Evolutionary conservation across 2,113 vertebrate genomes (phyloP).

Genomic region (Brienomyrus longianalis): DNA sequence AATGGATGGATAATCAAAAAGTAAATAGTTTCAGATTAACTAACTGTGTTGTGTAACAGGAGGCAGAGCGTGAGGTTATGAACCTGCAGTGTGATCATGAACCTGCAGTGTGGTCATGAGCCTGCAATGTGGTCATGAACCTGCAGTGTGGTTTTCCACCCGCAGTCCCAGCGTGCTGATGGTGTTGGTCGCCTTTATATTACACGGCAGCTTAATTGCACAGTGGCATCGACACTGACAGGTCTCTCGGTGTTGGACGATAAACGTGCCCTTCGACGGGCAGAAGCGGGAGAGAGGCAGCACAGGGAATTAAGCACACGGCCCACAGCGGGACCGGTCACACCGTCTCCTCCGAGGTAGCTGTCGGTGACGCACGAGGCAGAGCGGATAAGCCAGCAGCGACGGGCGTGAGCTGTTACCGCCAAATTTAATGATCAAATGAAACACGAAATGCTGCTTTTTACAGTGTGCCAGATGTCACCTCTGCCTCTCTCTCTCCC

Average conservation of each 20-base stretch:
- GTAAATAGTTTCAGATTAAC: background rate
- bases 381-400: background rate
- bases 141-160: background rate
- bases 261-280: background rate
- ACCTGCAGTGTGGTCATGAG: background rate
- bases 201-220: background rate
- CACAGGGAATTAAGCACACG: background rate
- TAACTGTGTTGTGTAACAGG: background rate
- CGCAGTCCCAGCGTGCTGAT: no score
- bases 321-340: background rate
- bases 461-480: slow-evolving; percentile 10
- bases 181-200: background rate
- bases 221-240: background rate
- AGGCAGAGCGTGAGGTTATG: background rate
- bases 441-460: background rate
- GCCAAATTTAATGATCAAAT: slow-evolving; percentile 3
- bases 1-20: background rate
- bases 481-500: background rate
- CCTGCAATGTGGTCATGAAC: no score
- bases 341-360: background rate
- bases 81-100: background rate
- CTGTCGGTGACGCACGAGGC: background rate
- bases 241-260: background rate
- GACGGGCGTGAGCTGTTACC: background rate
- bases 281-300: background rate